Percentiles rank a stretch among this genome's conserved stretches.
phyloP scores from a whole-genome alignment of 2,888 invertebrate genomes.

The Hyposoter dolosus region DNA sequence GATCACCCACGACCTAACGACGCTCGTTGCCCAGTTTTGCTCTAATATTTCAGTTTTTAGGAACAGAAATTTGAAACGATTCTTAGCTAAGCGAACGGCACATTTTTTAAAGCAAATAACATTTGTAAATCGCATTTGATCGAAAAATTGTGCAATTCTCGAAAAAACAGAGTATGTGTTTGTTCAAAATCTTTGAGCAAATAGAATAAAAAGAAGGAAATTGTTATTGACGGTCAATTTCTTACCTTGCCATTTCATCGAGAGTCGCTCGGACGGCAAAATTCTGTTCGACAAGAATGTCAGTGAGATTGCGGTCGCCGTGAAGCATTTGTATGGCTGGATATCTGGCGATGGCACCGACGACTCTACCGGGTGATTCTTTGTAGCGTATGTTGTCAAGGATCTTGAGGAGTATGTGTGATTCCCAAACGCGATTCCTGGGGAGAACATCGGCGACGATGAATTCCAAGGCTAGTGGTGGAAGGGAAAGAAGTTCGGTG shows the following conservation, averaged over 20 bases:
- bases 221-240: conserved; percentile 16
- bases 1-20: neutral
- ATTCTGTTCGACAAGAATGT: conserved; percentile 72
- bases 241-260: conserved; percentile 76
- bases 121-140: neutral
- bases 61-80: neutral
- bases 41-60: neutral
- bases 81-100: neutral
- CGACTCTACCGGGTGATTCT: conserved; percentile 80
- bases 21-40: neutral
- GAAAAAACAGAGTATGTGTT: neutral
- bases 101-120: too few species aligned
- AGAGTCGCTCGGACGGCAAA: conserved; percentile 74
- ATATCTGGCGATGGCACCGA: conserved; percentile 54
- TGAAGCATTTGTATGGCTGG: conserved; percentile 76
- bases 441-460: conserved; percentile 87
- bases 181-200: neutral
- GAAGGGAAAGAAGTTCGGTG: conserved; percentile 82
- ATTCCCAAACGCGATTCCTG: conserved; percentile 86
- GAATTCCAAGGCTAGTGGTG: conserved; percentile 88
- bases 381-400: conserved; percentile 83
- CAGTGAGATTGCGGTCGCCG: conserved; percentile 75
- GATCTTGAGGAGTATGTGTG: conserved; percentile 84
- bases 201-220: neutral
- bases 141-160: neutral